Conservation (phyloP, 2,888 invertebrate genomes). For the Pseudococcus viburni region DNA sequence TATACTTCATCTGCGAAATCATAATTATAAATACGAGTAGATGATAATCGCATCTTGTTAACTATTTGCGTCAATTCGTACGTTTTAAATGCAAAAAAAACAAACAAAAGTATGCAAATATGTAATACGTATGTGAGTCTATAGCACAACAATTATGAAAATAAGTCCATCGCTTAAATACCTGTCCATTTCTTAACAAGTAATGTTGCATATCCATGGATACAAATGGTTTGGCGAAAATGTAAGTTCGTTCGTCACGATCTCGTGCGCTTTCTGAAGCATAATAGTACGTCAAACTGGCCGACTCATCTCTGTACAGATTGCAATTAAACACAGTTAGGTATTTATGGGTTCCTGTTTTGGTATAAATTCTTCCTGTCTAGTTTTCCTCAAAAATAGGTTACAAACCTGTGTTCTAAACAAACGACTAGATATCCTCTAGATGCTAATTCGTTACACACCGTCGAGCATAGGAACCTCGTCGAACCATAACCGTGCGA, state of each 20-base stretch:
- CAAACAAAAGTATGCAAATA: too few species aligned
- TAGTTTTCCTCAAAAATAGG: background rate
- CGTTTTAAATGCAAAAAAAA: too few species aligned
- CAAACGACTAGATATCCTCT: conserved; percentile 78
- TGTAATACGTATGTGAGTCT: background rate
- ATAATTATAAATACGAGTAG: background rate
- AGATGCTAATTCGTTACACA: conserved; percentile 78
- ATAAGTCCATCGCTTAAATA: too few species aligned
- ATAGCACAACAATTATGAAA: background rate
- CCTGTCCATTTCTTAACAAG: conserved; percentile 71
- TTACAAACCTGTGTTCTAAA: conserved; percentile 77
- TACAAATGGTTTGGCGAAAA: conserved; percentile 70
- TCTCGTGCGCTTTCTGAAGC: conserved; percentile 71
- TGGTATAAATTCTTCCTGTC: too few species aligned
- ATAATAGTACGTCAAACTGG: conserved; percentile 73
- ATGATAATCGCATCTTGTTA: too few species aligned
- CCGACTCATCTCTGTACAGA: conserved; percentile 70
- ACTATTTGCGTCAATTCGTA: too few species aligned
- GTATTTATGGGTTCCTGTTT: background rate
- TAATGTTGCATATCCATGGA: conserved; percentile 70
- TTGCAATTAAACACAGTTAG: background rate
- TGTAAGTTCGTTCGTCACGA: conserved; percentile 70
- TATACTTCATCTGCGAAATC: conserved; percentile 72
- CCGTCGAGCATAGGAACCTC: conserved; percentile 76
- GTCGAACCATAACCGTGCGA: conserved; percentile 79